Evolutionary conservation across 2,888 invertebrate species (phyloP).

Genomic region (Trissolcus brochymenae): DNA sequence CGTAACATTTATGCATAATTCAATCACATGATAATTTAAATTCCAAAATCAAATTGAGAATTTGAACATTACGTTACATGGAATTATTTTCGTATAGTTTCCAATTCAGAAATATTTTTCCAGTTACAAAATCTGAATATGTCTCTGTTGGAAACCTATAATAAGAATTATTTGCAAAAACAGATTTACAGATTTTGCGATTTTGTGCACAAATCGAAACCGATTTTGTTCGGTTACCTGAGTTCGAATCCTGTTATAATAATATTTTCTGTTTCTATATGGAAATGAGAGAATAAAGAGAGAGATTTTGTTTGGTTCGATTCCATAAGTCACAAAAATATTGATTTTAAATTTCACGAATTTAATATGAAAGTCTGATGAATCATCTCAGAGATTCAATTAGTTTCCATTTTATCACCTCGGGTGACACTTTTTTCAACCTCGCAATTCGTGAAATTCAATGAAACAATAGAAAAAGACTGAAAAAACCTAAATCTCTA

Average conservation of each 20-base stretch:
- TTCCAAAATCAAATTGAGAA: conserved; percentile 7
- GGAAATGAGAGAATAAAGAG: not conserved
- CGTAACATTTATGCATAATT: conserved; percentile 9
- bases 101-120: not conserved
- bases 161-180: not conserved
- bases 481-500: too few relatives aligned
- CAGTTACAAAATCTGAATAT: not conserved
- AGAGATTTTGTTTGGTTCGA: not conserved
- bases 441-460: too few relatives aligned
- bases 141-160: not conserved
- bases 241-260: conserved; percentile 4
- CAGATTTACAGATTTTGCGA: not conserved
- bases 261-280: not conserved
- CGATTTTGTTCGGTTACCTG: not conserved
- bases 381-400: too few relatives aligned
- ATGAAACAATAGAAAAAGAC: not conserved
- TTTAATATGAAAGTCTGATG: not conserved
- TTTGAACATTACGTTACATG: too few relatives aligned
- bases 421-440: too few relatives aligned
- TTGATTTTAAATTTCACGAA: not conserved
- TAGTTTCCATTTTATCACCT: too few relatives aligned
- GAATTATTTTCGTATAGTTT: not conserved
- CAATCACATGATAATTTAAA: conserved; percentile 14
- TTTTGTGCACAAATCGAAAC: not conserved
- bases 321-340: not conserved